A percentile compares a stretch with the other conserved stretches of the same genome.
Evolutionary conservation across 1,140 invertebrate genomes (phyloP).

Genomic region (Bacillus rossius): DNA sequence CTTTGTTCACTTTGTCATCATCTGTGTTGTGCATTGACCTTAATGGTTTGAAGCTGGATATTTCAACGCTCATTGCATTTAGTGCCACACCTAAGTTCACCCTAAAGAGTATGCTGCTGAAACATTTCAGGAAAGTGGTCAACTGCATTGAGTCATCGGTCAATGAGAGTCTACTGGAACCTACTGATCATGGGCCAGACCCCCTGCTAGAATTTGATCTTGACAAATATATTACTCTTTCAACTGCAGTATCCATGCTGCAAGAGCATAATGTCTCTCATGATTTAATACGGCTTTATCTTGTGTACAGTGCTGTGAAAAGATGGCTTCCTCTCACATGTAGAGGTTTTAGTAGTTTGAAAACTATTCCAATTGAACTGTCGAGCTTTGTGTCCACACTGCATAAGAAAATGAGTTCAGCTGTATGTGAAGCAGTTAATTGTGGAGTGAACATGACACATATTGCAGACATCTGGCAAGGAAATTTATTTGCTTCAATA

Average conservation of each 20-base stretch:
- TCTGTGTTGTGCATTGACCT: neutral
- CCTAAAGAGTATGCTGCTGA: neutral
- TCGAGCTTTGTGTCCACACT: neutral
- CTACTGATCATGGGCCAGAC: neutral
- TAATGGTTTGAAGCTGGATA: neutral
- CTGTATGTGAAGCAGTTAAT: neutral
- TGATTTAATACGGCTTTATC: neutral
- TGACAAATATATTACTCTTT: neutral
- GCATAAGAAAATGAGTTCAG: neutral
- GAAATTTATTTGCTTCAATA: constrained; percentile 7
- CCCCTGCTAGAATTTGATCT: neutral
- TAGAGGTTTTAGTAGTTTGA: neutral
- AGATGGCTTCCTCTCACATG: neutral
- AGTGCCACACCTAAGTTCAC: neutral
- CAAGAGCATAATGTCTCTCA: neutral
- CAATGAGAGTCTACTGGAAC: too few species aligned
- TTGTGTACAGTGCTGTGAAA: neutral
- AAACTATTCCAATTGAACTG: neutral
- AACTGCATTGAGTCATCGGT: neutral
- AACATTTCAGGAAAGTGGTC: neutral
- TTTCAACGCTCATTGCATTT: neutral
- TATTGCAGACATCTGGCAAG: constrained; percentile 14
- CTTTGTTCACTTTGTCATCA: neutral
- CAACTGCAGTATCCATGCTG: neutral
- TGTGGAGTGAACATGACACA: neutral